Evolutionary conservation across 2,113 vertebrate genomes (phyloP).

Genomic region (Sakesphorus luctuosus): DNA sequence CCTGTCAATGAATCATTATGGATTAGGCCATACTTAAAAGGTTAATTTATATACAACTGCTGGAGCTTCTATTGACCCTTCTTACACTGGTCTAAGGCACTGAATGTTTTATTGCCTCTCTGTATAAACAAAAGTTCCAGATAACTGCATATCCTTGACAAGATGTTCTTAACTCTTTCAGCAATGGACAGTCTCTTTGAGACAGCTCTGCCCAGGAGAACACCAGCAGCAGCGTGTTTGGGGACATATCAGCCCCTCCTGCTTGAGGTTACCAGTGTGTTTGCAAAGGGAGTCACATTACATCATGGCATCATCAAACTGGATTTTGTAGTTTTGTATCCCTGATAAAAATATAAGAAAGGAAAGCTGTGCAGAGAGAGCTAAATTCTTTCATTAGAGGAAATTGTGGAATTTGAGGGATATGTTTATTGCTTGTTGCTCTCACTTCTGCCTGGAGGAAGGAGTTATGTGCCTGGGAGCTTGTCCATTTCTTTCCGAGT

Average conservation of each 20-base stretch:
- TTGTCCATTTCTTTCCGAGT: background rate
- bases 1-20: constrained; percentile 69
- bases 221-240: background rate
- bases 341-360: background rate
- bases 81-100: constrained; percentile 52
- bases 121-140: constrained; percentile 71
- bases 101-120: constrained; percentile 68
- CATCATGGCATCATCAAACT: background rate
- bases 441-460: background rate
- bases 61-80: constrained; percentile 69
- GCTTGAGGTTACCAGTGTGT: background rate
- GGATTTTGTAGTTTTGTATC: background rate
- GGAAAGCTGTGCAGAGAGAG: background rate
- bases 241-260: background rate
- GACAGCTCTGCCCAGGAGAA: background rate
- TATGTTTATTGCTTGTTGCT: background rate
- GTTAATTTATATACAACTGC: constrained; percentile 72
- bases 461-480: background rate
- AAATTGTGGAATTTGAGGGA: background rate
- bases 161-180: constrained; percentile 68
- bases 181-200: background rate
- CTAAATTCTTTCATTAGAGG: background rate
- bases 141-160: constrained; percentile 54
- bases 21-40: constrained; percentile 68
- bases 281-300: background rate